Conservation (phyloP, 1,140 invertebrate genomes). For the Pseudachorutes palmiensis region DNA sequence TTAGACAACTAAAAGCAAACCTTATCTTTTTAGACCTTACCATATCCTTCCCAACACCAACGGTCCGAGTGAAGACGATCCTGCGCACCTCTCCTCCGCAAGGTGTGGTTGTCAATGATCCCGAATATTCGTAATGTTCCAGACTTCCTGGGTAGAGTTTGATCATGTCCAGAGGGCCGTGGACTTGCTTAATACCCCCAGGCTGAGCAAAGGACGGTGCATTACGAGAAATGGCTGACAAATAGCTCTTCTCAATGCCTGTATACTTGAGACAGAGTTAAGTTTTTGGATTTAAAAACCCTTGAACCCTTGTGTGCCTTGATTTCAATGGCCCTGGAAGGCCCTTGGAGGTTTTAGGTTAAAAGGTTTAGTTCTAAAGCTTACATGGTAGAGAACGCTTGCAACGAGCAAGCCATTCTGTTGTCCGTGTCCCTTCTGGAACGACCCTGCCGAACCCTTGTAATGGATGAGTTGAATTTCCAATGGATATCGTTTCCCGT, state of each 20-base stretch:
- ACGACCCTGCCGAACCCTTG: neutral
- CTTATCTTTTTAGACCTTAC: no score
- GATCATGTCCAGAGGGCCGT: neutral
- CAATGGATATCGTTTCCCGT: neutral
- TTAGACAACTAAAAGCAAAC: no score
- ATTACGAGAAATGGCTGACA: neutral
- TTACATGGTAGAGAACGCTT: neutral
- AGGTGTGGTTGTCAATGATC: neutral
- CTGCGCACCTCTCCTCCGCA: neutral
- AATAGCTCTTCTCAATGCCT: neutral
- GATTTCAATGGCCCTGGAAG: no score
- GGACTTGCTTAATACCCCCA: neutral
- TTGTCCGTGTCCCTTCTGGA: neutral
- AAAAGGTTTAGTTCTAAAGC: no score
- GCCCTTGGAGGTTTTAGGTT: no score
- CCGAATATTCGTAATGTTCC: neutral
- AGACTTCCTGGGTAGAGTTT: neutral
- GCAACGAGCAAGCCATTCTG: neutral
- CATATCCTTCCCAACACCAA: neutral
- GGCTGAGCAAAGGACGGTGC: neutral
- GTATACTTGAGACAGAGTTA: neutral
- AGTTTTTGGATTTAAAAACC: neutral
- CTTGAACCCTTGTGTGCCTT: neutral
- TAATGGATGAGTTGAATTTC: conserved; percentile 30
- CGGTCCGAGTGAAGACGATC: neutral